phyloP scores from a whole-genome alignment of 2,888 invertebrate species.

The Nomada ruficornis region DNA sequence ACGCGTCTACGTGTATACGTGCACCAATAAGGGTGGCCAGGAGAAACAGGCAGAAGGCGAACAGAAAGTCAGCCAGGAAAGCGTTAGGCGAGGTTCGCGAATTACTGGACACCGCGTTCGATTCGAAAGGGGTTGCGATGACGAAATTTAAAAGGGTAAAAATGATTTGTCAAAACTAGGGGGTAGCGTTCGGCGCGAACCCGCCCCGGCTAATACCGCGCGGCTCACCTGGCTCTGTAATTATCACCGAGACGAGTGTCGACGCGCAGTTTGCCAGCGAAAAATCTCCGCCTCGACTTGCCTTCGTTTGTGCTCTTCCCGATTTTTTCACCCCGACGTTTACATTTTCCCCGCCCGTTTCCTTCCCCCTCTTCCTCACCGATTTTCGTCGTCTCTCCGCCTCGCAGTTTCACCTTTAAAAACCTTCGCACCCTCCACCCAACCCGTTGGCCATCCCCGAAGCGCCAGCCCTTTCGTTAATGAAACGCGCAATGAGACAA shows the following conservation, averaged over 20 bases:
- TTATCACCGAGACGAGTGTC: conserved; percentile 66
- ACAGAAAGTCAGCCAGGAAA: conserved; percentile 39
- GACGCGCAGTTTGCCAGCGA: conserved; percentile 35
- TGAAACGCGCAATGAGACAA: conserved; percentile 57
- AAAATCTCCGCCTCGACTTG: conserved; percentile 24
- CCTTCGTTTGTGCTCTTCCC: conserved; percentile 5
- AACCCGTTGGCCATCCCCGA: not conserved
- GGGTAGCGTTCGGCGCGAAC: conserved; percentile 61
- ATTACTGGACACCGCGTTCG: conserved; percentile 51
- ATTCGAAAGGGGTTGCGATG: conserved; percentile 38
- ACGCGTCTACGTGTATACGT: not conserved
- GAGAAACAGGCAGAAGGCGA: conserved; percentile 1
- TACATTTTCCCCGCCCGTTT: not conserved
- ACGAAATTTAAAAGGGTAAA: conserved; percentile 8
- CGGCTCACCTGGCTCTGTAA: conserved; percentile 74
- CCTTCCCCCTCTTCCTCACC: not conserved
- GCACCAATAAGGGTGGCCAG: conserved; percentile 4
- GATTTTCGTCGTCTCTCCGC: conserved; percentile 10
- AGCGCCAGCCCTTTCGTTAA: conserved; percentile 26
- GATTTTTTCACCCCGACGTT: conserved; percentile 2
- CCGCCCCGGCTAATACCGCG: conserved; percentile 70
- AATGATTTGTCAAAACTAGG: conserved; percentile 68
- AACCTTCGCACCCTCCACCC: too few relatives aligned
- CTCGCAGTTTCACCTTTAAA: too few relatives aligned
- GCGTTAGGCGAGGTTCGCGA: conserved; percentile 37